Evolutionary conservation across 2,888 invertebrate genomes (phyloP).

Genomic region (Acleris emargana): DNA sequence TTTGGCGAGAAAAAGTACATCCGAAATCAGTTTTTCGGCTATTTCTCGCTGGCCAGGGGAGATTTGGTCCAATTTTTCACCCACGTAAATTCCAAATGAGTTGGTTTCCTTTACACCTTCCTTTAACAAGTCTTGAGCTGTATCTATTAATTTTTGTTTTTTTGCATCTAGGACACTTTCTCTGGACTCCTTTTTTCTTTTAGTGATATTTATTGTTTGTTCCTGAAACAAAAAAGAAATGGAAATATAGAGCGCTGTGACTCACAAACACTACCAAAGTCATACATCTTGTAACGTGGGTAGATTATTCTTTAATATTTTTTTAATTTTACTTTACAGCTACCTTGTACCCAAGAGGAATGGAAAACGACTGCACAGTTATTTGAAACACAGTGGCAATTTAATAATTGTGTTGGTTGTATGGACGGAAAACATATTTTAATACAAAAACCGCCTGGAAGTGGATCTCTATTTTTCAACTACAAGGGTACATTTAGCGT

Average conservation of each 20-base stretch:
- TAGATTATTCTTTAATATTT: background rate
- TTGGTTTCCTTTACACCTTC: background rate
- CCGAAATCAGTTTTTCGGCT: slow-evolving; percentile 1
- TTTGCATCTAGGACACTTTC: background rate
- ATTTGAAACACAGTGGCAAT: slow-evolving; percentile 1
- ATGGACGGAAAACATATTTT: slow-evolving; percentile 13
- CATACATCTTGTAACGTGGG: too few species aligned
- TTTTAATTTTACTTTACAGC: slow-evolving; percentile 8
- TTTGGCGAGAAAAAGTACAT: slow-evolving; percentile 3
- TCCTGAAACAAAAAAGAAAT: background rate
- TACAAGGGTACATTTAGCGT: slow-evolving; percentile 9
- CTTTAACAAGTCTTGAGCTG: background rate
- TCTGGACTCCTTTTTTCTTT: background rate
- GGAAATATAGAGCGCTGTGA: background rate
- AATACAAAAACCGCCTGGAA: slow-evolving; percentile 2
- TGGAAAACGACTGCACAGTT: background rate
- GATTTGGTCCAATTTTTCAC: background rate
- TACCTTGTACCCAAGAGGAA: slow-evolving; percentile 5
- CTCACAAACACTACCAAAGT: too few species aligned
- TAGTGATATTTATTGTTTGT: background rate
- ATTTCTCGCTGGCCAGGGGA: background rate
- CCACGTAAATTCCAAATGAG: background rate
- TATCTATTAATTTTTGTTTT: too few species aligned
- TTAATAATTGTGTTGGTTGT: background rate
- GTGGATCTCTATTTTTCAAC: slow-evolving; percentile 10